phyloP scores from a whole-genome alignment of 23 tunicate species.

The Halocynthia roretzi region DNA sequence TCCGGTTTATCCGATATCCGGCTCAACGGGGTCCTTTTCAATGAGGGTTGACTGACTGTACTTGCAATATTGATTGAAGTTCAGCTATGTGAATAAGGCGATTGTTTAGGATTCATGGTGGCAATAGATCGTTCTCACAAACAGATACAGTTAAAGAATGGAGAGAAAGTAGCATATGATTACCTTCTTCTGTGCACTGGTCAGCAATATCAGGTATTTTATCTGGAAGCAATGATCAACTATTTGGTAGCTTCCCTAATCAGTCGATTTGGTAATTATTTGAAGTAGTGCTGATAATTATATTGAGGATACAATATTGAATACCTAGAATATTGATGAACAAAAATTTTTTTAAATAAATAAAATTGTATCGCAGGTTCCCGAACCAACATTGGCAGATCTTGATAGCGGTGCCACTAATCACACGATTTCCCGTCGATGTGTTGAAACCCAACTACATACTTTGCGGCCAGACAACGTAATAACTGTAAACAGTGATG shows the following conservation, averaged over 20 bases:
- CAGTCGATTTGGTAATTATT: too few relatives aligned
- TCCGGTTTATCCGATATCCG: too few relatives aligned
- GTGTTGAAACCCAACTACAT: slow-evolving; percentile 17
- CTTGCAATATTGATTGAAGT: not conserved
- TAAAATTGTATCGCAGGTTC: slow-evolving; percentile 38
- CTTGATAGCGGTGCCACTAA: slow-evolving; percentile 51
- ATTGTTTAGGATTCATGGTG: slow-evolving; percentile 48
- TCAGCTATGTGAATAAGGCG: not conserved
- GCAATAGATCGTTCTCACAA: slow-evolving; percentile 66
- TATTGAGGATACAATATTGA: too few relatives aligned
- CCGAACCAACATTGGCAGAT: slow-evolving; percentile 58
- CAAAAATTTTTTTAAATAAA: too few relatives aligned
- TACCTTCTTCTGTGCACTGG: slow-evolving; percentile 87
- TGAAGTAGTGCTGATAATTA: too few relatives aligned
- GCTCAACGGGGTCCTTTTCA: too few relatives aligned
- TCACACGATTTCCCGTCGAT: slow-evolving; percentile 38
- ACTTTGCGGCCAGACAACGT: slow-evolving; percentile 48
- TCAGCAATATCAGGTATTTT: slow-evolving; percentile 80
- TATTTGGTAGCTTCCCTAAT: not conserved
- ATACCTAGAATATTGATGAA: not conserved
- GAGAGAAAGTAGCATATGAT: slow-evolving; percentile 57
- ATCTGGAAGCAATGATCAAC: not conserved
- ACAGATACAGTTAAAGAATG: slow-evolving; percentile 58
- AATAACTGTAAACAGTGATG: slow-evolving; percentile 60
- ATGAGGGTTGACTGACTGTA: not conserved